Evolutionary conservation across 2,888 invertebrate genomes (phyloP), one percentile per base, ranked within the genome.

Genomic region (Branchellion lobata): DNA sequence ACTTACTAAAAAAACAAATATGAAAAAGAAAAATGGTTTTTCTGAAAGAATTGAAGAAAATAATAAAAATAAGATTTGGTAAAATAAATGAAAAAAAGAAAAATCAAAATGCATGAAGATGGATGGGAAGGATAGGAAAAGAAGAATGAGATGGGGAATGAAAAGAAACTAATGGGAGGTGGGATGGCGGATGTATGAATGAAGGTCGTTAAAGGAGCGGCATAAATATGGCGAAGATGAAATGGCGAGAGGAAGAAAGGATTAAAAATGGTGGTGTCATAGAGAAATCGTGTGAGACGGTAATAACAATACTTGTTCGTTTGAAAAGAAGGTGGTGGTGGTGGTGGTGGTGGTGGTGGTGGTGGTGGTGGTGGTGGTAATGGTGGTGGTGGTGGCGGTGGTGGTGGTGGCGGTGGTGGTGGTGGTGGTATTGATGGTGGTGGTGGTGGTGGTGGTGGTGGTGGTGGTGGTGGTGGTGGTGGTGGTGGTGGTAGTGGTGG

Each of bases 241-340:
- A 57, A 57, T 57, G 21, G 61, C 61, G 3, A n/a, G 24, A 3
- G 61, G 21, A 57, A 57, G 11, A 57, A 57, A 57, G 21, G 61
- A 57, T 57, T 57, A 57, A 57, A 57, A 57, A 57, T 57, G 21
- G 61, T 57, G 11, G 61, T 57, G 61, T 57, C 61, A 57, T 3
- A n/a, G 21, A 14, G 3, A n/a, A 57, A 57, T 24, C 61, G 61
- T 57, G 61, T 57, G 21, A 57, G 61, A n/a, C 61, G 61, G 21
- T 40, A 14, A 5, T 5, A 40, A 40, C 40, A 40, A 40, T 40
- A 8, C n/a, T 24, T n/a, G 21, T 57, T 24, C 21, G 61, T 14
- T 57, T 57, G 61, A 57, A n/a, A 18, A n/a, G 5, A 5, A 3
- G 11, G 5, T 57, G 24, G 3, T 8, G 61, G n/a, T 8, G 61